Conservation (phyloP, 2,113 vertebrate species). For the Ascaphus truei region DNA sequence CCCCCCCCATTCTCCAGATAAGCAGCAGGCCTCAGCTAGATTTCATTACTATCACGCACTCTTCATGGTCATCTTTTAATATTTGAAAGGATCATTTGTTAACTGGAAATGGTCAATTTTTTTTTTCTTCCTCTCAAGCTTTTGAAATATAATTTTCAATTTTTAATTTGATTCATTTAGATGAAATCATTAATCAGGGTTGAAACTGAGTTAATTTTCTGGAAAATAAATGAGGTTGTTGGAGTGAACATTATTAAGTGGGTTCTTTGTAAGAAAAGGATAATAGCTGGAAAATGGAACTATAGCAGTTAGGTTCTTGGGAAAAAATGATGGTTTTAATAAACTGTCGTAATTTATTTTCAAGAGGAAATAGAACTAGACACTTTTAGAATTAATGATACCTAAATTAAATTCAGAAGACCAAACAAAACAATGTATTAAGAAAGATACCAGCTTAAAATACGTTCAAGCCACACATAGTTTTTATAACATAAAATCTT, state of each 20-base stretch:
- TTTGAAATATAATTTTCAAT: conserved; percentile 99
- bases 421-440: conserved; percentile 59
- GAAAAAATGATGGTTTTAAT: conserved; percentile 56
- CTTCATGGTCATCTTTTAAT: conserved; percentile 87
- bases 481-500: too few relatives aligned
- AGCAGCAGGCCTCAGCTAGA: conserved; percentile 66
- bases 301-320: conserved; percentile 44
- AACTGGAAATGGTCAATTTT: conserved; percentile 85
- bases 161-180: conserved; percentile 99
- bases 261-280: conserved; percentile 68
- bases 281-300: conserved; percentile 69
- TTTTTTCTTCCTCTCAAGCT: conserved; percentile 77
- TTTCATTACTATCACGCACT: conserved; percentile 72
- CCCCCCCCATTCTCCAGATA: conserved; percentile 57
- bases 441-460: conserved; percentile 46
- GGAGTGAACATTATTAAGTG: conserved; percentile 94
- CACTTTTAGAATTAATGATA: conserved; percentile 47
- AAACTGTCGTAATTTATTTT: conserved; percentile 70
- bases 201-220: conserved; percentile 99
- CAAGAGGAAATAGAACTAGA: conserved; percentile 50
- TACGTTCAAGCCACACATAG: too few relatives aligned
- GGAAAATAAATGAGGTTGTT: conserved; percentile 99
- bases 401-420: conserved; percentile 36
- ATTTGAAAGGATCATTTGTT: conserved; percentile 99
- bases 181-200: conserved; percentile 99